Base-by-base conservation (phyloP, 1,140 invertebrate species). In the Tetramorium alpestre region DNA sequence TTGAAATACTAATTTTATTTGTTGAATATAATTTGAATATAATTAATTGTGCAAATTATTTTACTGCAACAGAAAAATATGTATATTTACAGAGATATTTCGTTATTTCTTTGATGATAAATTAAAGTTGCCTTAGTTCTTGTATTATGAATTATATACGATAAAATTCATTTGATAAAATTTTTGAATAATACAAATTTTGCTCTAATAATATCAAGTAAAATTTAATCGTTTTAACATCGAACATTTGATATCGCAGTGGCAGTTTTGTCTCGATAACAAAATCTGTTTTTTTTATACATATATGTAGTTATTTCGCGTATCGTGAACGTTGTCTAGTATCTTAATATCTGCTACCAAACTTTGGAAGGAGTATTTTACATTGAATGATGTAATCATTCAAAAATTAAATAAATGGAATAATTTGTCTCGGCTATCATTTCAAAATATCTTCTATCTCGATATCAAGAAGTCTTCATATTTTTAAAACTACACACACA, bases 401-500 rank as follows among this genome's bases (percentile, higher is more conserved):
- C 1, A 7, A 25, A 18, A 76, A 58, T 44, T 77, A 47, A 41
- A 5, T 25, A 3, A 18, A 44, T 62, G 38, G 10, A 44, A 62
- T 77, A 8, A 1, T 44, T 16, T 16, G 8, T 1, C 33, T 33
- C 5, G 4, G n/a, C 60, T 25, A 72, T 11, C 8, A 38, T 13
- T 51, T 54, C 10, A 18, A 38, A 22, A 75, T 25, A 33, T 22
- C 22, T 22, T 22, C 22, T 22, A 22, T 22, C 2, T 22, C 3
- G 22, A 60, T 18, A 49, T 78, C 10, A 11, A 60, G 13, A 3
- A 47, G 0, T 62, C 28, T 62, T 56, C 3, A 33, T 33, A 47
- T 49, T 49, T 38, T 78, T 78, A 18, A 0, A 96, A 95, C 62
- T 96, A 92, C 0, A 95, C 88, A 22, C 22, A 22, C 22, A 94